Evolutionary conservation across 2,888 invertebrate genomes (phyloP).

Genomic region (Drosophila buzzatii): DNA sequence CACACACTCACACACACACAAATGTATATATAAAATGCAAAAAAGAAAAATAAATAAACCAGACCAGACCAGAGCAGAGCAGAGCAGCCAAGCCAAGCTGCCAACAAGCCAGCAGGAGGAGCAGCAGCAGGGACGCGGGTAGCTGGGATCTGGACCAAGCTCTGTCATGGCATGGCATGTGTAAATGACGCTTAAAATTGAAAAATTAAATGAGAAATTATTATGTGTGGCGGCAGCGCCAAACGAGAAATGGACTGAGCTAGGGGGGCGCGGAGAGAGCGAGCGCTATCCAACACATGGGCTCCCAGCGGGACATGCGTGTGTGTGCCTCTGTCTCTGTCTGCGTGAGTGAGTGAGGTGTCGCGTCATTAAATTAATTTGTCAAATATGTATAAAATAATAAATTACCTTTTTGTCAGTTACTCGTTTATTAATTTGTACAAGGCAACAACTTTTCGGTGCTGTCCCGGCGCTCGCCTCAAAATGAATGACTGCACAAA

Average conservation of each 20-base stretch:
- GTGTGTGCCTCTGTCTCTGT: conserved; percentile 15
- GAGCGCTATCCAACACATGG: conserved; percentile 20
- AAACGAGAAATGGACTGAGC: conserved; percentile 38
- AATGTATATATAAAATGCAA: conserved; percentile 30
- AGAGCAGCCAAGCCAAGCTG: conserved; percentile 22
- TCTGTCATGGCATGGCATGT: conserved; percentile 79
- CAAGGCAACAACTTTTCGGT: conserved; percentile 80
- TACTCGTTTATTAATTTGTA: conserved; percentile 82
- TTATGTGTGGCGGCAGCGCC: conserved; percentile 76
- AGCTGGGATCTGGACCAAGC: conserved; percentile 72
- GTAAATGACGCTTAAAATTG: conserved; percentile 83
- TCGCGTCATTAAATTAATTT: conserved; percentile 83
- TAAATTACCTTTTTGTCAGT: conserved; percentile 83
- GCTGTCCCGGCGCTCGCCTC: conserved; percentile 54
- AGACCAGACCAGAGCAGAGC: conserved; percentile 12
- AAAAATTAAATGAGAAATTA: conserved; percentile 83
- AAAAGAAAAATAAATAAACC: conserved; percentile 34
- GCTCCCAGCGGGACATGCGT: conserved; percentile 42
- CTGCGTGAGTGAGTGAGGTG: conserved; percentile 47
- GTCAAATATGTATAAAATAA: conserved; percentile 83
- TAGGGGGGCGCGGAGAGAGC: background rate
- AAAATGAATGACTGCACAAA: conserved; percentile 61
- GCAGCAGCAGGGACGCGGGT: background rate
- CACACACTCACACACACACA: conserved; percentile 9
- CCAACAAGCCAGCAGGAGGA: conserved; percentile 13